Evolutionary conservation across 2,888 invertebrate genomes (phyloP), one percentile per base, ranked within the genome.

Genomic region (Platerodrilus igneus): DNA sequence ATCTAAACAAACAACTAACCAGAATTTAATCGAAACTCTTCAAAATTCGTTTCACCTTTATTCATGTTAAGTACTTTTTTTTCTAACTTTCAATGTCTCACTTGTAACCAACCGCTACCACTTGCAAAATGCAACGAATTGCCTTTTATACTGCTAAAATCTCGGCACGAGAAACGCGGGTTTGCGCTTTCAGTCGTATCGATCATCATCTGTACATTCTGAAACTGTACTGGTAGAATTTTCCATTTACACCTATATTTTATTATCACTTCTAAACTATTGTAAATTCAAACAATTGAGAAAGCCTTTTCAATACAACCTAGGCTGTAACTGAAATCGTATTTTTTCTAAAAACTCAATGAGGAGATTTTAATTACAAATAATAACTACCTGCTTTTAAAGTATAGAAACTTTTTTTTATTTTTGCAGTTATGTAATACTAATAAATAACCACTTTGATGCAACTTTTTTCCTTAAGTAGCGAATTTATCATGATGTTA

Each of bases 141-240:
- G 25, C 37, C 29, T 13, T 35, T 37, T 42, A 30, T 23, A 30
- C 17, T 35, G 43, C 42, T 46, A 43, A 46, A 46, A 46, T 46
- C 46, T 37, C 37, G n/a, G 37, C 27, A 38, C 30, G 40, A 40
- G 45, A 46, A 46, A 43, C 43, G 46, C 42, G 39, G 39, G 43
- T 20, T 35, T 37, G 37, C 41, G 29, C 42, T 43, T 38, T 20
- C 34, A 30, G 25, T 16, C 35, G 37, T 45, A 46, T 46, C 39
- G 46, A 46, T 46, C 46, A 46, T 46, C 33, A 33, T 39, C 31
- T 26, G 34, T 13, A 22, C 25, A 27, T 20, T 23, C 29, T 23
- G 40, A 37, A 37, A 31, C 45, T 34, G n/a, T n/a, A 33, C 37
- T 21, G 30, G 19, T 33, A 38, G 37, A 34, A 40, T 33, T 25